Conservation (phyloP, 2,797 vertebrate species). For the Gallinago stenura region DNA sequence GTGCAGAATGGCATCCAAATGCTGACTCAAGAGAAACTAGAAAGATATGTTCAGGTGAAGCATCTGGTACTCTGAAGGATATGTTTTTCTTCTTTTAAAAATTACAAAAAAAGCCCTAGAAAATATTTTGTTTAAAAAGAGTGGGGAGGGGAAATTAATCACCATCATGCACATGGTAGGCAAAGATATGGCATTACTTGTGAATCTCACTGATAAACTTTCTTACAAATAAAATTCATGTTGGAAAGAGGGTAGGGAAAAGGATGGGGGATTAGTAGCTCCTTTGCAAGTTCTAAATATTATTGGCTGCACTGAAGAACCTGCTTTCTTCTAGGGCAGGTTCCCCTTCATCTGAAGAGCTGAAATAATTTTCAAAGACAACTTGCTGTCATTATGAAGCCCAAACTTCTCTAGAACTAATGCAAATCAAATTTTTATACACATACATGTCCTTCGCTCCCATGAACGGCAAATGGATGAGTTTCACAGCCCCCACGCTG, state of each 20-base stretch:
- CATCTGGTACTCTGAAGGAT: neutral
- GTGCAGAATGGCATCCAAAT: neutral
- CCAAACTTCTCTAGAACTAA: neutral
- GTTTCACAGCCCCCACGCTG: neutral
- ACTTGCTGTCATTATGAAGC: neutral
- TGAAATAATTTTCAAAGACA: neutral
- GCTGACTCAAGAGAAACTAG: neutral
- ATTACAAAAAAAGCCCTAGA: neutral
- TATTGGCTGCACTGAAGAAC: neutral
- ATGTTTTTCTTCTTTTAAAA: neutral
- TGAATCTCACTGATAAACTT: neutral
- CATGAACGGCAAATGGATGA: neutral
- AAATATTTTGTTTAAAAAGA: neutral
- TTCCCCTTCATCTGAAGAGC: neutral
- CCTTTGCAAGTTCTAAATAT: neutral
- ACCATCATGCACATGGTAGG: neutral
- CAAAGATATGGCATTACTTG: neutral
- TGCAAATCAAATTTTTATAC: neutral
- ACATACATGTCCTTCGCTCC: neutral
- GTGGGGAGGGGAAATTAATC: rapidly evolving
- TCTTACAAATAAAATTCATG: neutral
- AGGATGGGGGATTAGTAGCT: neutral
- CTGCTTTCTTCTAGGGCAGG: neutral
- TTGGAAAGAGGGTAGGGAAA: neutral
- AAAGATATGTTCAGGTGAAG: neutral